Evolutionary conservation across 2,888 invertebrate genomes (phyloP), one percentile per base, ranked within the genome.

Genomic region (Zonitis immaculata): DNA sequence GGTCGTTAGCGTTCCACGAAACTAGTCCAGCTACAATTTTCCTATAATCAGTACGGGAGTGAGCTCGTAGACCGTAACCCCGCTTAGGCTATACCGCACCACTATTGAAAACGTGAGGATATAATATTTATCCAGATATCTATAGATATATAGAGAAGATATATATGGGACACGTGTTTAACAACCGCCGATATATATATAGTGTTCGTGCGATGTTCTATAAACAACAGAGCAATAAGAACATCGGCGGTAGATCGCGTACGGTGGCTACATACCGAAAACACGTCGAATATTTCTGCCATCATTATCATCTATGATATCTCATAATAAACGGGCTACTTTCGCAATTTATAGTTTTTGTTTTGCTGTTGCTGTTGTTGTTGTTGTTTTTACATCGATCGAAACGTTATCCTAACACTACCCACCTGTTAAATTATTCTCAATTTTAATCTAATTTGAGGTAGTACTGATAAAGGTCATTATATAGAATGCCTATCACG

Each of bases 1-100:
- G 63, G 63, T 57, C 56, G 54, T 50, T 58, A 55, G 59, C 54
- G 49, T 39, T 48, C 49, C 16, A 47, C 52, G 54, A 47, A 53
- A 51, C 44, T 51, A 47, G 49, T 51, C 56, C 62, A 58, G 53
- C 49, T 47, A 46, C 52, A 51, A 60, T 56, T 59, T 26, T 7
- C 58, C 62, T 54, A 58, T 59, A 55, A 58, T 66, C 67, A 67
- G 67, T 68, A 62, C 66, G 60, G 62, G 58, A 60, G 55, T 64
- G 57, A 59, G 64, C 59, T 57, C 63, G 60, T 66, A 62, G 64
- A 63, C 57, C 59, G 63, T 59, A 52, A 60, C 57, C 57, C 54
- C 59, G 58, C 52, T 57, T 53, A 52, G n/a, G n/a, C n/a, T 51
- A 44, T 57, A 59, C 46, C 48, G 47, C 35, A 30, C 47, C 45